A percentile compares a stretch with the other conserved stretches of the same genome.
Conservation (phyloP, 2,888 invertebrate species). For the Pyrgus malvae region DNA sequence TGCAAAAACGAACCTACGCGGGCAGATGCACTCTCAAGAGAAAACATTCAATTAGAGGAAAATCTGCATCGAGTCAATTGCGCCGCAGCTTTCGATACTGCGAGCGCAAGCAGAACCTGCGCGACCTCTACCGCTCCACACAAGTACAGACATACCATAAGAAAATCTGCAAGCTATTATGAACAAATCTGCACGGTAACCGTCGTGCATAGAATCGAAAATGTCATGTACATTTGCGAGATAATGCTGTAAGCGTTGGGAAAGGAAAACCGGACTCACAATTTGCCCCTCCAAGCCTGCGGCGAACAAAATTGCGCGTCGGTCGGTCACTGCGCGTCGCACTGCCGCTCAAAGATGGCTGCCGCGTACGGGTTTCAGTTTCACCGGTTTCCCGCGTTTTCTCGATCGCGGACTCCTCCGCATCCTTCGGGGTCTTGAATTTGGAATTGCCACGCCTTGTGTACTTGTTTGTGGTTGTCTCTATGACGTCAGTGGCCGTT, state of each 20-base stretch:
- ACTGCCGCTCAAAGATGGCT: slow-evolving; percentile 57
- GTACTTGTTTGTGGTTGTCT: slow-evolving; percentile 57
- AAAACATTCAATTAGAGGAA: slow-evolving; percentile 29
- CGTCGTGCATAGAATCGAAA: slow-evolving; percentile 28
- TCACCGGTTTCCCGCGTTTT: slow-evolving; percentile 50
- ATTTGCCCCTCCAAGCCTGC: slow-evolving; percentile 63
- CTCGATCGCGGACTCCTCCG: slow-evolving; percentile 35
- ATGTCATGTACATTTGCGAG: slow-evolving; percentile 27
- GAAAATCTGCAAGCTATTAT: slow-evolving; percentile 25
- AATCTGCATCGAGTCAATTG: slow-evolving; percentile 29
- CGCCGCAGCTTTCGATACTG: slow-evolving; percentile 31
- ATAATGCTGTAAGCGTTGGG: slow-evolving; percentile 27
- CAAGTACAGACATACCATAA: slow-evolving; percentile 21
- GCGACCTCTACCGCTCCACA: slow-evolving; percentile 30
- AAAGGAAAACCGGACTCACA: slow-evolving; percentile 68
- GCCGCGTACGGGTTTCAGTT: slow-evolving; percentile 49
- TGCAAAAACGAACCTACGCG: background rate
- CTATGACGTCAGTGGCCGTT: slow-evolving; percentile 45
- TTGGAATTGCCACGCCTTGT: slow-evolving; percentile 48
- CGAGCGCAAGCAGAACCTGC: slow-evolving; percentile 27
- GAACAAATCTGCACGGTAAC: slow-evolving; percentile 10
- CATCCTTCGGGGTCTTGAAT: slow-evolving; percentile 49
- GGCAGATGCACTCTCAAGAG: slow-evolving; percentile 5
- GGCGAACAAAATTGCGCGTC: slow-evolving; percentile 62
- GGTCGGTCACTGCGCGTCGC: slow-evolving; percentile 66